These are phyloP conservation scores for Polypedilum vanderplanki DNA, from an alignment of 1,140 invertebrate species.

Conservation along the genomic window DNA sequence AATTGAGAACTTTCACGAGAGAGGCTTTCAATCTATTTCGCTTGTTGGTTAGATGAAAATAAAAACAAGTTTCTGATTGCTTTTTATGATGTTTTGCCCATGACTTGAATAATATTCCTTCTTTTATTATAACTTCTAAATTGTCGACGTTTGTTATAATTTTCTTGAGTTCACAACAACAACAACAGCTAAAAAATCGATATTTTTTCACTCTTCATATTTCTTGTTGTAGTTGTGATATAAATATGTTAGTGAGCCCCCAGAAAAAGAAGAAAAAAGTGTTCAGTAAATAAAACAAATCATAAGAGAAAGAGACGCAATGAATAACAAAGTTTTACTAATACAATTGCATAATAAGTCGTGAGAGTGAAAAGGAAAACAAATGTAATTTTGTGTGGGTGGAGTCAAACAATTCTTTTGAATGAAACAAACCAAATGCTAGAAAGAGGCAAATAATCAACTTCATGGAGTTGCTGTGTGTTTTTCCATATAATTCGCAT, in stretches of 20 bases:
- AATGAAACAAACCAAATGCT: no score
- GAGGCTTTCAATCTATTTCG: neutral
- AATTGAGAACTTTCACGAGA: neutral
- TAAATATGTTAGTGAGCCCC: neutral
- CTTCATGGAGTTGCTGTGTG: no score
- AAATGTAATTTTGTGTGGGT: no score
- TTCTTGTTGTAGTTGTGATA: neutral
- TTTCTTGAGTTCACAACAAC: neutral
- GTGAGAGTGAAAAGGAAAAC: no score
- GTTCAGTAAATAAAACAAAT: neutral
- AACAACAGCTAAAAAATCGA: neutral
- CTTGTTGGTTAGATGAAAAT: neutral
- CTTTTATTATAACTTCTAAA: neutral
- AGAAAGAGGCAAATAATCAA: no score
- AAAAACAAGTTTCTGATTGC: constrained; percentile 26
- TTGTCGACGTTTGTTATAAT: neutral
- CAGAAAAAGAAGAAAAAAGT: neutral
- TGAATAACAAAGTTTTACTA: no score
- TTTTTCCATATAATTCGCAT: neutral
- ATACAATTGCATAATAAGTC: no score
- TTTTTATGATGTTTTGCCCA: constrained; percentile 27
- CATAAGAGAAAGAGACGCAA: neutral
- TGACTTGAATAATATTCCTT: constrained; percentile 9
- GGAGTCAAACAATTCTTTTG: no score
- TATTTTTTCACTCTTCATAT: neutral